These are phyloP conservation scores for Glyphotaelius pellucidus DNA, from an alignment of 2,888 invertebrate species.

Conservation along the genomic window DNA sequence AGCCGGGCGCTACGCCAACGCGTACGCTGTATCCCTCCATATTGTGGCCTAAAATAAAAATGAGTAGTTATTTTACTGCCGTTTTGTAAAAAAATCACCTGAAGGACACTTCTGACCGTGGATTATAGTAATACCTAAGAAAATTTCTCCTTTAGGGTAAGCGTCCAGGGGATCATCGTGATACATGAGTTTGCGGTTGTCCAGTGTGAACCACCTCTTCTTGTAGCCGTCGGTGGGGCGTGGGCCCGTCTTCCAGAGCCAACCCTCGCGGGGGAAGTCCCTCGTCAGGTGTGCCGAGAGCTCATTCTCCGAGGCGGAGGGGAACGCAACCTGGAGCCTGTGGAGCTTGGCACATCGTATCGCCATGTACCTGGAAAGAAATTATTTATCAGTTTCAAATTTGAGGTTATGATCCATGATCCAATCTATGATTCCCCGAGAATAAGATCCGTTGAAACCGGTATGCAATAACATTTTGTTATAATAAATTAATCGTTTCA, in stretches of 20 bases:
- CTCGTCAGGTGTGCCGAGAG: slow-evolving; percentile 84
- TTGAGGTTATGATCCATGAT: background rate
- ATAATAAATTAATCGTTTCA: background rate
- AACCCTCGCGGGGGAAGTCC: slow-evolving; percentile 92
- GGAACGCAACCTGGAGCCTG: slow-evolving; percentile 89
- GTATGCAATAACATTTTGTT: background rate
- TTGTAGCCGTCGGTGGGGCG: slow-evolving; percentile 88
- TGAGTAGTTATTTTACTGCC: background rate
- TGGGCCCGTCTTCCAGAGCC: slow-evolving; percentile 93
- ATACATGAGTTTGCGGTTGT: slow-evolving; percentile 94
- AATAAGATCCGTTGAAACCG: background rate
- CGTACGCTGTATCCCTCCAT: slow-evolving; percentile 87
- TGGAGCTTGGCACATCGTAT: slow-evolving; percentile 91
- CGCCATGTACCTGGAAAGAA: slow-evolving; percentile 80
- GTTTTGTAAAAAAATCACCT: background rate
- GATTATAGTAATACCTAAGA: slow-evolving; percentile 78
- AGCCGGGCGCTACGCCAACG: slow-evolving; percentile 81
- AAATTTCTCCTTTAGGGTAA: slow-evolving; percentile 94
- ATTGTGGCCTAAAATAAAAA: slow-evolving; percentile 78
- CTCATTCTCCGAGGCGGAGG: slow-evolving; percentile 85
- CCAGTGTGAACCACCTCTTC: slow-evolving; percentile 92
- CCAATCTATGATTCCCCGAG: too few species aligned
- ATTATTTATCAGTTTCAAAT: background rate
- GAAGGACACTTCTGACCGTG: background rate
- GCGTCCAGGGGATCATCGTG: slow-evolving; percentile 92